phyloP scores from a whole-genome alignment of 2,797 vertebrate genomes.

The Pseudocheirus occidentalis region DNA sequence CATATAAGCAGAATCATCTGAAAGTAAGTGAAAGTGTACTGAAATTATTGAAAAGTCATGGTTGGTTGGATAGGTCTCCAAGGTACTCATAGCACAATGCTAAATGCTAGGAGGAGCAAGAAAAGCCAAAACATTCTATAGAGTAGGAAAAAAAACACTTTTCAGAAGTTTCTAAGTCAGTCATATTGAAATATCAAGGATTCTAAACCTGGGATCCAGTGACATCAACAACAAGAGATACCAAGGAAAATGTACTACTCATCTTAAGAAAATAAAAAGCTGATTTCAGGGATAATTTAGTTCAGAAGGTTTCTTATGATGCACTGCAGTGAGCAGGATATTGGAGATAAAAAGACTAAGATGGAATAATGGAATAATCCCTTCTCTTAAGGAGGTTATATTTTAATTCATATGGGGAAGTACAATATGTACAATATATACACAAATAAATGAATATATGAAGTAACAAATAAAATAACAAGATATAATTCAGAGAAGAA shows the following conservation, averaged over 20 bases:
- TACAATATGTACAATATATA: not conserved
- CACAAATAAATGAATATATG: not conserved
- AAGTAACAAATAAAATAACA: not conserved
- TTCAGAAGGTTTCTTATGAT: not conserved
- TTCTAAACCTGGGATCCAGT: not conserved
- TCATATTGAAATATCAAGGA: not conserved
- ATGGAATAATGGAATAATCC: not conserved
- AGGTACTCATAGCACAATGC: not conserved
- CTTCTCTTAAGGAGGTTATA: not conserved
- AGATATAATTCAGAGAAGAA: not conserved
- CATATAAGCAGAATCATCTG: constrained; percentile 48
- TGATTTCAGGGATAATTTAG: not conserved
- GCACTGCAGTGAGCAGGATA: not conserved
- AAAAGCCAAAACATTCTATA: not conserved
- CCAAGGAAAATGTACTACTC: not conserved
- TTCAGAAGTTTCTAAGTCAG: constrained; percentile 18
- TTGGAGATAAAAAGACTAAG: not conserved
- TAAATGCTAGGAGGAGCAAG: not conserved
- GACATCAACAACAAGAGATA: not conserved
- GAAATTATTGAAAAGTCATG: constrained; percentile 68
- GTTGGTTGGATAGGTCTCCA: constrained; percentile 39
- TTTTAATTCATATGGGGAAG: not conserved
- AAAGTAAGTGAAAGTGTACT: constrained; percentile 51
- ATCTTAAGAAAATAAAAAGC: not conserved
- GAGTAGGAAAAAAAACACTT: not conserved